These are phyloP conservation scores for Sciurus carolinensis DNA, from an alignment of 2,797 vertebrate genomes.

Conservation along the genomic window DNA sequence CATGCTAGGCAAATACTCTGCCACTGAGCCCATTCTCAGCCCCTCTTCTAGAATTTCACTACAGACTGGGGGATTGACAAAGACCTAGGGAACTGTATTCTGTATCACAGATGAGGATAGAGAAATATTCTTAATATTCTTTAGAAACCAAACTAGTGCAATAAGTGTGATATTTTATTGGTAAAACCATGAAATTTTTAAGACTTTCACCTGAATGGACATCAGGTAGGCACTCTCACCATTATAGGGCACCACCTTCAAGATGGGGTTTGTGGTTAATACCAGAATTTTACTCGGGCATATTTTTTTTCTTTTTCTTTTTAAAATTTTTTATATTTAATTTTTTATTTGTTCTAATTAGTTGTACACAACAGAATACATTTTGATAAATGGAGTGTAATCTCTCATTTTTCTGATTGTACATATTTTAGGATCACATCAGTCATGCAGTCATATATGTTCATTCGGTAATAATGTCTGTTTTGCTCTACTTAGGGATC, in stretches of 20 bases:
- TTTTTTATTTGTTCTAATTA: too few species aligned
- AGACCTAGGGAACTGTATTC: background rate
- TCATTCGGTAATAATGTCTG: too few species aligned
- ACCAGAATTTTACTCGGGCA: constrained; percentile 4
- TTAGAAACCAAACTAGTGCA: constrained; percentile 24
- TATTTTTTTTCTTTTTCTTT: too few species aligned
- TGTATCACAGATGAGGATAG: background rate
- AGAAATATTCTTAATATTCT: background rate
- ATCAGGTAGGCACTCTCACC: background rate
- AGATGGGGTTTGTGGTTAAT: background rate
- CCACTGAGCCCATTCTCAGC: background rate
- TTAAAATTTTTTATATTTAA: too few species aligned
- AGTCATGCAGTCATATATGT: too few species aligned
- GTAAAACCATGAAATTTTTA: background rate
- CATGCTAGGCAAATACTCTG: background rate
- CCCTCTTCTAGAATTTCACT: background rate
- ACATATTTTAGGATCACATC: too few species aligned
- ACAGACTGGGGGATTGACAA: background rate
- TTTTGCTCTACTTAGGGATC: background rate
- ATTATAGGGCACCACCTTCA: background rate
- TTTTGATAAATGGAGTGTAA: too few species aligned
- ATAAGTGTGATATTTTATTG: background rate
- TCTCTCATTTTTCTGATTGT: too few species aligned
- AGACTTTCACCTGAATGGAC: background rate
- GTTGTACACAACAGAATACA: too few species aligned